These are phyloP conservation scores for Castor canadensis DNA, from an alignment of 2,113 vertebrate species.

Conservation along the genomic window DNA sequence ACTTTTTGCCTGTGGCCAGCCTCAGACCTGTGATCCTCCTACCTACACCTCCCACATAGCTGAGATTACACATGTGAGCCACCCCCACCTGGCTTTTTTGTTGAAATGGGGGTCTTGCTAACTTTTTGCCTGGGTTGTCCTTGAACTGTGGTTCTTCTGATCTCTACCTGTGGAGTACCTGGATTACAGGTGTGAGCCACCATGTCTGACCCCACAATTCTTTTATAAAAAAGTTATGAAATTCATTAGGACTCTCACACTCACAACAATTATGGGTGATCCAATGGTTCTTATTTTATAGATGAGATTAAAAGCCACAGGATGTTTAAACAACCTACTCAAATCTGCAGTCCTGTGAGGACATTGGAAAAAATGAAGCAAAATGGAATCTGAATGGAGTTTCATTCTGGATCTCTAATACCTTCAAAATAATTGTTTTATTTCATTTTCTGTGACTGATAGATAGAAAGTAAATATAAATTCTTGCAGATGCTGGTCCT, in stretches of 20 bases:
- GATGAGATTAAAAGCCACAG: neutral
- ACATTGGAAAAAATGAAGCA: neutral
- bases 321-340: neutral
- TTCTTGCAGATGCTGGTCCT: neutral
- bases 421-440: neutral
- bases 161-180: no score
- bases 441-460: constrained; percentile 6
- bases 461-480: neutral
- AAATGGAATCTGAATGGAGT: neutral
- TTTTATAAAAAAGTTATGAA: neutral
- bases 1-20: no score
- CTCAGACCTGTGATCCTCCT: no score
- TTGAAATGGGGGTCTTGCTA: no score
- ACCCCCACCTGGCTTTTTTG: no score
- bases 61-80: no score
- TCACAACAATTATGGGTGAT: neutral
- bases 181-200: no score
- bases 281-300: neutral
- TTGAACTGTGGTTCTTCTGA: no score
- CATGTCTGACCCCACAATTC: no score
- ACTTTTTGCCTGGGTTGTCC: no score
- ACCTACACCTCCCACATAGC: no score
- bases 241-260: neutral
- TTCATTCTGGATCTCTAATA: neutral
- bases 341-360: neutral